Percentiles rank a stretch among this genome's conserved stretches.
These are phyloP conservation scores for Bimastos eiseni DNA, from an alignment of 2,888 invertebrate species.

Conservation along the genomic window DNA sequence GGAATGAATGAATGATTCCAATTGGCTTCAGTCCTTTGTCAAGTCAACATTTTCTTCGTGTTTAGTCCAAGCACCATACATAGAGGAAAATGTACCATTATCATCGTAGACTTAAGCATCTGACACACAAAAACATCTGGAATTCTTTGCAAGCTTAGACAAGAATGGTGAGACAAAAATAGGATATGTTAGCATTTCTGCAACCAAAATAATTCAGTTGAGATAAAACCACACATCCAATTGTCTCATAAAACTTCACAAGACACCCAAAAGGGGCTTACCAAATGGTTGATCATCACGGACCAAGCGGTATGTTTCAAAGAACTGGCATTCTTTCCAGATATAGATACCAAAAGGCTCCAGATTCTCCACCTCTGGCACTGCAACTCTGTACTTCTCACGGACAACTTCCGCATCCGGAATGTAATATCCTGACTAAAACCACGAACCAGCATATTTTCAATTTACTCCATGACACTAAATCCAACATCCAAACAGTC, in stretches of 20 bases:
- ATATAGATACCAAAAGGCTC: slow-evolving; percentile 73
- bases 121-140: too few species aligned
- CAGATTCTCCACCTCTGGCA: slow-evolving; percentile 72
- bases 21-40: too few species aligned
- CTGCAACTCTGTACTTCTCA: slow-evolving; percentile 77
- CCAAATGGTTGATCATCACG: slow-evolving; percentile 42
- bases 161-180: too few species aligned
- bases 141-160: too few species aligned
- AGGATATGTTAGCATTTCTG: too few species aligned
- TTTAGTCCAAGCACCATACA: too few species aligned
- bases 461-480: background rate
- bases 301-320: slow-evolving; percentile 73
- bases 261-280: slow-evolving; percentile 16
- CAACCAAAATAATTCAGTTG: background rate
- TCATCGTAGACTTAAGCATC: too few species aligned
- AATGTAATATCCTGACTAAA: slow-evolving; percentile 70
- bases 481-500: background rate
- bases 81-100: too few species aligned
- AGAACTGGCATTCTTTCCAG: slow-evolving; percentile 72
- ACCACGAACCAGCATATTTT: background rate
- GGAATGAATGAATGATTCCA: background rate
- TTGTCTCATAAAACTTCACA: background rate
- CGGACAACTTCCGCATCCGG: slow-evolving; percentile 80
- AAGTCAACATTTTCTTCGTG: too few species aligned
- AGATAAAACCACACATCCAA: background rate